Conservation (phyloP, 2,888 invertebrate species). For the Cheilosia scutellata region DNA sequence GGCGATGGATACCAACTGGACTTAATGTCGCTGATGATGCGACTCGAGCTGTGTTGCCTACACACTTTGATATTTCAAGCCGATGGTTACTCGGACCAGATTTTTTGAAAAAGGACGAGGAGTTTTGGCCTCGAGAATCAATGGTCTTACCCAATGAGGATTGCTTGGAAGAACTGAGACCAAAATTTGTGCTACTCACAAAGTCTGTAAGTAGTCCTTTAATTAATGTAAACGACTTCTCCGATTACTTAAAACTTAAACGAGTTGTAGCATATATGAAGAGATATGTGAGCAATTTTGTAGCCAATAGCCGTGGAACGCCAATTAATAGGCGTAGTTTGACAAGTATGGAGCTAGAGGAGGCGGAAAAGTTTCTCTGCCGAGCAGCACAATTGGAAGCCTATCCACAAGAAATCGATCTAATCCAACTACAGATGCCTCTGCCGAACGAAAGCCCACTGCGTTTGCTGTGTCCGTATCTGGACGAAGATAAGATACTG, state of each 20-base stretch:
- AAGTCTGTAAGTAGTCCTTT: slow-evolving; percentile 3
- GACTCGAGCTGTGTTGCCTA: not conserved
- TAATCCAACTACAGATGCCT: not conserved
- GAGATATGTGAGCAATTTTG: not conserved
- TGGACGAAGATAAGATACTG: not conserved
- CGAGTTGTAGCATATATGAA: not conserved
- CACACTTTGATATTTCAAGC: not conserved
- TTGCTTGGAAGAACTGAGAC: not conserved
- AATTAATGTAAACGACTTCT: not conserved
- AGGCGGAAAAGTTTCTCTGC: not conserved
- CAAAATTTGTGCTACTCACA: not conserved
- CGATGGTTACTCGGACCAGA: not conserved
- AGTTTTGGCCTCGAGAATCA: not conserved
- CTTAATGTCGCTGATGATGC: not conserved
- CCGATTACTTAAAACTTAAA: slow-evolving; percentile 6
- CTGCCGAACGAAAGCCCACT: not conserved
- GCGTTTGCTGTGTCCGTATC: not conserved
- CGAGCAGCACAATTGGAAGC: not conserved
- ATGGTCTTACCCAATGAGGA: not conserved
- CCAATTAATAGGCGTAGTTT: not conserved
- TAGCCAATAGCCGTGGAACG: not conserved
- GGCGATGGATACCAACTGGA: not conserved
- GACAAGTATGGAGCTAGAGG: not conserved
- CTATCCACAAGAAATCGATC: not conserved
- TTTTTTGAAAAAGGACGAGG: not conserved